Evolutionary conservation across 2,113 vertebrate species (phyloP).

Genomic region (Eulacestoma nigropectus): DNA sequence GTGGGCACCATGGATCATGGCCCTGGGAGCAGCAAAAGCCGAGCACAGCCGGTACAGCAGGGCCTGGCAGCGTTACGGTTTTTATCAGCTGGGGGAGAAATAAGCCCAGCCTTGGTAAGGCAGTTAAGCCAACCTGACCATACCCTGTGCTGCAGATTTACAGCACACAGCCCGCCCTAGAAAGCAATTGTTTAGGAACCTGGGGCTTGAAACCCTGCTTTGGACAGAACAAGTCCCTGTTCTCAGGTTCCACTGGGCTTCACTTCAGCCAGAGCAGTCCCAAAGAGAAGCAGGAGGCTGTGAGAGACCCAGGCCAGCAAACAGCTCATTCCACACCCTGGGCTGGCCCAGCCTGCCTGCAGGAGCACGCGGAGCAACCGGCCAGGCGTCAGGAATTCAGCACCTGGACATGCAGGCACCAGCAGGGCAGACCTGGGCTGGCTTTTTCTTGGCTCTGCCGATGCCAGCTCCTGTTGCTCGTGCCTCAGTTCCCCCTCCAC

Average conservation of each 20-base stretch:
- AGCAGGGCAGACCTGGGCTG: not conserved
- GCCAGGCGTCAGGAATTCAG: not conserved
- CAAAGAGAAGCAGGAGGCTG: not conserved
- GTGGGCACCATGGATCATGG: constrained; percentile 12
- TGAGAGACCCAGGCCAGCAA: not conserved
- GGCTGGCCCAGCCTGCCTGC: not conserved
- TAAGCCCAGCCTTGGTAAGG: constrained; percentile 17
- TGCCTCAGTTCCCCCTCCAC: not conserved
- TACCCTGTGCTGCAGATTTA: not conserved
- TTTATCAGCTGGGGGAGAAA: constrained; percentile 43
- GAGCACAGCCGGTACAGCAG: constrained; percentile 13
- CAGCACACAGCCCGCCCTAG: not conserved
- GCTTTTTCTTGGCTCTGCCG: not conserved
- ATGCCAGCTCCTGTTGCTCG: not conserved
- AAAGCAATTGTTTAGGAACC: not conserved
- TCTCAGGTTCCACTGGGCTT: not conserved
- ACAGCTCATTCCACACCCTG: not conserved
- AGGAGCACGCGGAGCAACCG: not conserved
- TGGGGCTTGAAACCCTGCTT: not conserved
- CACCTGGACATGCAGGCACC: not conserved
- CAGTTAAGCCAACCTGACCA: not conserved
- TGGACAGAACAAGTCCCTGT: not conserved
- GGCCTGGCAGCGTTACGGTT: constrained; percentile 32
- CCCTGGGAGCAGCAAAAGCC: not conserved
- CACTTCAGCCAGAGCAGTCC: not conserved